These are phyloP conservation scores for Whitmania pigra DNA, from an alignment of 1,140 invertebrate species.

Conservation along the genomic window DNA sequence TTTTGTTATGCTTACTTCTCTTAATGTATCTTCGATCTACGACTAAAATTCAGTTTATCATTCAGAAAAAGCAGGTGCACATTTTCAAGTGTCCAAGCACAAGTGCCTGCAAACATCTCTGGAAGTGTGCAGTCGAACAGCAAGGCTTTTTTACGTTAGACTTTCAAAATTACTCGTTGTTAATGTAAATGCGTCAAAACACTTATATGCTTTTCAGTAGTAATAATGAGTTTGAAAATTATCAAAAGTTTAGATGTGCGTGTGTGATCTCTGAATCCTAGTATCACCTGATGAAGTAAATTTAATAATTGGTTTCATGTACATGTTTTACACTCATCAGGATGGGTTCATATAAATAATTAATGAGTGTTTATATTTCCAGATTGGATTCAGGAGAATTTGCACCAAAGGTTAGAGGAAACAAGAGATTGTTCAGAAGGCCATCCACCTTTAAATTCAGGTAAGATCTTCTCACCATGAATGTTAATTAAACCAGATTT, in stretches of 20 bases:
- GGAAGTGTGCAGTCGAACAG: constrained; percentile 82
- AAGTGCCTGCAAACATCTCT: constrained; percentile 72
- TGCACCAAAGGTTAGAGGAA: constrained; percentile 65
- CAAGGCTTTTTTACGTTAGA: constrained; percentile 85
- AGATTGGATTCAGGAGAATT: constrained; percentile 71
- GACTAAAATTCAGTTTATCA: neutral
- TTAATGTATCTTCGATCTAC: too few relatives aligned
- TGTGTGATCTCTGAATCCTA: too few relatives aligned
- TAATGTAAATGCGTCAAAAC: neutral
- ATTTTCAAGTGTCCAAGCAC: constrained; percentile 80
- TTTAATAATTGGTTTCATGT: too few relatives aligned
- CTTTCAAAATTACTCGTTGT: neutral
- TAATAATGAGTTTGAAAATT: too few relatives aligned
- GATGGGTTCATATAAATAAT: too few relatives aligned
- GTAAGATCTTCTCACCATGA: constrained; percentile 16
- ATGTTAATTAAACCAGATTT: too few relatives aligned
- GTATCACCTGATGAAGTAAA: too few relatives aligned
- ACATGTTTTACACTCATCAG: too few relatives aligned
- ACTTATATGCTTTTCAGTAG: neutral
- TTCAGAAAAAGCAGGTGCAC: constrained; percentile 78
- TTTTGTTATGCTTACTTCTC: too few relatives aligned
- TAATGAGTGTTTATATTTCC: constrained; percentile 28
- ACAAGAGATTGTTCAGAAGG: constrained; percentile 77
- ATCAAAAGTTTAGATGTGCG: too few relatives aligned
- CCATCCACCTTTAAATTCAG: constrained; percentile 66